phyloP scores from a whole-genome alignment of 2,888 invertebrate genomes.

The Tiliacea citrago region DNA sequence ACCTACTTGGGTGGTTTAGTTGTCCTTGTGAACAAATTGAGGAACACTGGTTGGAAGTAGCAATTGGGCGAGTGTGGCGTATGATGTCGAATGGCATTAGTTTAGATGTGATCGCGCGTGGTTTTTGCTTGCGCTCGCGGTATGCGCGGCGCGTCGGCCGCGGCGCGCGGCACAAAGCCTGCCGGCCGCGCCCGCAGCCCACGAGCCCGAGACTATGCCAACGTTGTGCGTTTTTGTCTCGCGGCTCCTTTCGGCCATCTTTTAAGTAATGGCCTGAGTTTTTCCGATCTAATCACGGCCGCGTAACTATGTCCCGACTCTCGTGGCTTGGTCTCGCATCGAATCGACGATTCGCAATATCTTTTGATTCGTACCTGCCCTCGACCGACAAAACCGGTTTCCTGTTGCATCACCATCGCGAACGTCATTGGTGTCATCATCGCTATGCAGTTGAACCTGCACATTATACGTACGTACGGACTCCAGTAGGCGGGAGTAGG shows the following conservation, averaged over 20 bases:
- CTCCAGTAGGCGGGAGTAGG: background rate
- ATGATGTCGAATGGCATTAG: conserved; percentile 30
- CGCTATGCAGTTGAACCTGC: conserved; percentile 16
- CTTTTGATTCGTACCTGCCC: conserved; percentile 72
- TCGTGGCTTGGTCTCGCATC: conserved; percentile 63
- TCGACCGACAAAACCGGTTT: conserved; percentile 66
- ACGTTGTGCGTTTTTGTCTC: conserved; percentile 79
- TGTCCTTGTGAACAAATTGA: background rate
- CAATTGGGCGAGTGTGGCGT: conserved; percentile 24
- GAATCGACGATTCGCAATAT: conserved; percentile 71
- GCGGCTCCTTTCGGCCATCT: conserved; percentile 80
- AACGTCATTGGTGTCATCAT: conserved; percentile 47
- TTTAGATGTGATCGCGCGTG: conserved; percentile 42
- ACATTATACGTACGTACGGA: too few relatives aligned
- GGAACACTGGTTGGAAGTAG: background rate
- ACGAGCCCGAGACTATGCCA: conserved; percentile 67
- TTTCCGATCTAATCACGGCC: conserved; percentile 79
- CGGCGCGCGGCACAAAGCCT: conserved; percentile 68
- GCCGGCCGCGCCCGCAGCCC: conserved; percentile 50
- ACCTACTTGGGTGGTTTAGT: background rate
- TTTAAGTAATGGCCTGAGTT: conserved; percentile 81
- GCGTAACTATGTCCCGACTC: conserved; percentile 72
- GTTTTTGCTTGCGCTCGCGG: conserved; percentile 47
- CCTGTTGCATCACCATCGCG: conserved; percentile 47
- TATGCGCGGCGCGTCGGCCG: conserved; percentile 48